These are phyloP conservation scores for Melospiza georgiana DNA, from an alignment of 2,113 vertebrate genomes.

Conservation along the genomic window DNA sequence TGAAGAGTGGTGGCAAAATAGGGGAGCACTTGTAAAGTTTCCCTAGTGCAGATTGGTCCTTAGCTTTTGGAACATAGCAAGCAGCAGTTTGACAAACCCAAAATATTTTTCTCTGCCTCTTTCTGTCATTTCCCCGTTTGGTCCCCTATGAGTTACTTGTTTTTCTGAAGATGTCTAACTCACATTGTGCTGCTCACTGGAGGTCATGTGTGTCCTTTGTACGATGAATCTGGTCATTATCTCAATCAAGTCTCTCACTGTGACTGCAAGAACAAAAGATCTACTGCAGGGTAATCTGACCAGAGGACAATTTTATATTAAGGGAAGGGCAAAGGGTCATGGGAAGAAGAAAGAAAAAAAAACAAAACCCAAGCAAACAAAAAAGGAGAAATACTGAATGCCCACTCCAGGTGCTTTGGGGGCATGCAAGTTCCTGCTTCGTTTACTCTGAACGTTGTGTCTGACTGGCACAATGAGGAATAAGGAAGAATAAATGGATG, in stretches of 20 bases:
- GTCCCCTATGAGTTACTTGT: not conserved
- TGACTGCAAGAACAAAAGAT: constrained; percentile 61
- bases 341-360: constrained; percentile 35
- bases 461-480: constrained; percentile 59
- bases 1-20: constrained; percentile 16
- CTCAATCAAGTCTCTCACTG: constrained; percentile 53
- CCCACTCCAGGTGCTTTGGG: constrained; percentile 10
- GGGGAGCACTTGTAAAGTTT: constrained; percentile 26
- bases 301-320: constrained; percentile 36
- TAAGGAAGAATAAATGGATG: constrained; percentile 39
- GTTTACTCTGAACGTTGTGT: not conserved
- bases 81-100: constrained; percentile 52
- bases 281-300: constrained; percentile 50
- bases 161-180: constrained; percentile 58
- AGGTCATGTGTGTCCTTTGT: constrained; percentile 57
- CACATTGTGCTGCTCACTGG: constrained; percentile 60
- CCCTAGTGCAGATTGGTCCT: not conserved
- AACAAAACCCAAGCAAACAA: not conserved
- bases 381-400: constrained; percentile 26
- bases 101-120: constrained; percentile 28
- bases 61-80: constrained; percentile 37
- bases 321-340: constrained; percentile 29
- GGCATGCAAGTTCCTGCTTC: constrained; percentile 11
- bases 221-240: constrained; percentile 56
- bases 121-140: not conserved